A percentile compares a stretch with the other conserved stretches of the same genome.
Evolutionary conservation across 1,140 invertebrate genomes (phyloP).

Genomic region (Drosophila kohkoa): DNA sequence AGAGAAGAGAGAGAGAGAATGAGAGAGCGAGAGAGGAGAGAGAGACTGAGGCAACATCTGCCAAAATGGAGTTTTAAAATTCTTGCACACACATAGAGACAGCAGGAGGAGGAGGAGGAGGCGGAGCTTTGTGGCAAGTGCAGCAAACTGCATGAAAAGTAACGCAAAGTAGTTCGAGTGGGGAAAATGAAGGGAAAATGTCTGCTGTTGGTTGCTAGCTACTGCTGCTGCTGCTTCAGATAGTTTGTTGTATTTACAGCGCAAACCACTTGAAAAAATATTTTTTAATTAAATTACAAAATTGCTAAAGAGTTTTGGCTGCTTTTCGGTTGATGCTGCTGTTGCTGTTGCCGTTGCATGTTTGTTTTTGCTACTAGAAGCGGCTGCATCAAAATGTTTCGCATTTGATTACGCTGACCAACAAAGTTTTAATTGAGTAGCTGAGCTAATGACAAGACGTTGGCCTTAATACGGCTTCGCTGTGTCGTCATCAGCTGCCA

Average conservation of each 20-base stretch:
- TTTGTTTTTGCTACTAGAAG: neutral
- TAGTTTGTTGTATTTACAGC: constrained; percentile 83
- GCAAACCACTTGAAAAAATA: constrained; percentile 83
- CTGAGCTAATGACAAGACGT: constrained; percentile 11
- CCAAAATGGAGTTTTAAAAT: constrained; percentile 81
- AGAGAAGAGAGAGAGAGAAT: neutral
- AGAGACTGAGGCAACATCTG: constrained; percentile 35
- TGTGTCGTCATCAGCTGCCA: neutral
- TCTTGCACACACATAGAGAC: constrained; percentile 43
- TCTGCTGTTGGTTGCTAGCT: constrained; percentile 17
- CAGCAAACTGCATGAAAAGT: constrained; percentile 54
- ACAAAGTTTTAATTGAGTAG: constrained; percentile 37
- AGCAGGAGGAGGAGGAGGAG: neutral
- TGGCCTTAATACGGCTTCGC: neutral
- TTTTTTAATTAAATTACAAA: constrained; percentile 84
- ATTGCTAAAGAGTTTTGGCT: constrained; percentile 76
- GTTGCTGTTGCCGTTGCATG: neutral
- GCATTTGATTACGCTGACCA: constrained; percentile 15
- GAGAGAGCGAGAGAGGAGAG: no score
- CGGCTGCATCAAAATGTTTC: constrained; percentile 19
- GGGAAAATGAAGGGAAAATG: constrained; percentile 9
- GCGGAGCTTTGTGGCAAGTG: constrained; percentile 31
- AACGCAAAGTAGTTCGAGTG: constrained; percentile 43
- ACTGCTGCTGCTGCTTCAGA: constrained; percentile 22
- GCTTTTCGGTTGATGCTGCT: constrained; percentile 46